These are phyloP conservation scores for Pterostichus madidus DNA, from an alignment of 2,888 invertebrate species.

Conservation along the genomic window DNA sequence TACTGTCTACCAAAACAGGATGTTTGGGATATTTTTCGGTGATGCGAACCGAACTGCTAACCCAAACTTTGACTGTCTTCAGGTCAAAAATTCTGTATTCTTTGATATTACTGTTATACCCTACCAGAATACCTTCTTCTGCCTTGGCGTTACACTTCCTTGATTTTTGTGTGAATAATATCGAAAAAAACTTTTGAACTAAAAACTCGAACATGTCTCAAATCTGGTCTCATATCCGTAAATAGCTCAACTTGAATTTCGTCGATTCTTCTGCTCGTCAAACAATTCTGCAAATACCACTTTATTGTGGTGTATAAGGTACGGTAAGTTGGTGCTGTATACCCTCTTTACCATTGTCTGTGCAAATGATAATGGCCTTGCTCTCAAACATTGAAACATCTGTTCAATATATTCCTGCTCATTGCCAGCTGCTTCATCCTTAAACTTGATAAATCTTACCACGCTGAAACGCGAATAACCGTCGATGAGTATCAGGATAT, in stretches of 20 bases:
- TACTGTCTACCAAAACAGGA: too few relatives aligned
- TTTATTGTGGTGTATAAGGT: slow-evolving; percentile 73
- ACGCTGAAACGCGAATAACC: slow-evolving; percentile 68
- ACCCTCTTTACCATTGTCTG: slow-evolving; percentile 70
- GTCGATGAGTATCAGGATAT: slow-evolving; percentile 74
- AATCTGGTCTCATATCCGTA: too few relatives aligned
- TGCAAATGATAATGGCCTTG: too few relatives aligned
- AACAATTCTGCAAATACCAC: slow-evolving; percentile 70
- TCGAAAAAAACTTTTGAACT: slow-evolving; percentile 71
- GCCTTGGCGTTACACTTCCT: slow-evolving; percentile 72
- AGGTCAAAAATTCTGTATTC: slow-evolving; percentile 43
- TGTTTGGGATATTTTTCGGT: too few relatives aligned
- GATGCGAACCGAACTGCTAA: too few relatives aligned
- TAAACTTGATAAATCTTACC: slow-evolving; percentile 72
- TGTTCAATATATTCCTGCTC: too few relatives aligned
- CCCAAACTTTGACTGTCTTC: too few relatives aligned
- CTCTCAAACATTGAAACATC: too few relatives aligned
- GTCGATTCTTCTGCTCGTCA: slow-evolving; percentile 63
- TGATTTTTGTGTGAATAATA: slow-evolving; percentile 71
- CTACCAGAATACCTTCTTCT: slow-evolving; percentile 70
- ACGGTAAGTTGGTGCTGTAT: slow-evolving; percentile 72
- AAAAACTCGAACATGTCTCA: slow-evolving; percentile 73
- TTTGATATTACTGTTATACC: slow-evolving; percentile 68
- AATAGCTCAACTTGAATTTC: slow-evolving; percentile 73
- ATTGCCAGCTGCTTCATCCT: slow-evolving; percentile 70